A percentile compares a stretch with the other conserved stretches of the same genome.
Evolutionary conservation across 2,888 invertebrate species (phyloP).

Genomic region (Phlogophora meticulosa): DNA sequence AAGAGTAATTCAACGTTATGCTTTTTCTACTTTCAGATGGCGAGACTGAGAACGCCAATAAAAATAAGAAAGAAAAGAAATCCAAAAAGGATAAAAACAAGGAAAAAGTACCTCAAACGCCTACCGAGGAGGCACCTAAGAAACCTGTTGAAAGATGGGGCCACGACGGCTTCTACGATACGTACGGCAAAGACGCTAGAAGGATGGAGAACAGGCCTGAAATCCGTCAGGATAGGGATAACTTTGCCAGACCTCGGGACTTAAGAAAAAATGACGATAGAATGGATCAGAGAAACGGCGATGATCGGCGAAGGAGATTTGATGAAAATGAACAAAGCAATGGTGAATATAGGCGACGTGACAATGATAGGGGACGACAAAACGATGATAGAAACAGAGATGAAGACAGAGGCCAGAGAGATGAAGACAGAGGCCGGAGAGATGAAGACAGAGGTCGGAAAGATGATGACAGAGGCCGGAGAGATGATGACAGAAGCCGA

Average conservation of each 20-base stretch:
- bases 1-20: background rate
- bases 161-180: conserved; percentile 87
- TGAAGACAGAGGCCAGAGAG: conserved; percentile 16
- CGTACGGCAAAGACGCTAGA: conserved; percentile 83
- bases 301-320: conserved; percentile 50
- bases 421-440: conserved; percentile 5
- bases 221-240: conserved; percentile 70
- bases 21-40: conserved; percentile 43
- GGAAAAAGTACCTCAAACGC: conserved; percentile 71
- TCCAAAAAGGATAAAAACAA: conserved; percentile 74
- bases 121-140: conserved; percentile 66
- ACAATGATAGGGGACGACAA: conserved; percentile 32
- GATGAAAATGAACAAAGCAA: conserved; percentile 52
- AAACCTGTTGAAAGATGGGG: conserved; percentile 83
- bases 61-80: conserved; percentile 75
- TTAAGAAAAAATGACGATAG: conserved; percentile 63
- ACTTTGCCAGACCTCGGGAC: conserved; percentile 72
- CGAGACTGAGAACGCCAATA: conserved; percentile 77
- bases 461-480: conserved; percentile 34
- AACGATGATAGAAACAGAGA: conserved; percentile 22
- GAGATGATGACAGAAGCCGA: conserved; percentile 22
- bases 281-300: conserved; percentile 54
- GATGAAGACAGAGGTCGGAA: conserved; percentile 26
- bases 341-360: conserved; percentile 47
- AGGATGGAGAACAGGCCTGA: conserved; percentile 73